phyloP scores from a whole-genome alignment of 2,888 invertebrate species.

The Diadegma fenestrale region DNA sequence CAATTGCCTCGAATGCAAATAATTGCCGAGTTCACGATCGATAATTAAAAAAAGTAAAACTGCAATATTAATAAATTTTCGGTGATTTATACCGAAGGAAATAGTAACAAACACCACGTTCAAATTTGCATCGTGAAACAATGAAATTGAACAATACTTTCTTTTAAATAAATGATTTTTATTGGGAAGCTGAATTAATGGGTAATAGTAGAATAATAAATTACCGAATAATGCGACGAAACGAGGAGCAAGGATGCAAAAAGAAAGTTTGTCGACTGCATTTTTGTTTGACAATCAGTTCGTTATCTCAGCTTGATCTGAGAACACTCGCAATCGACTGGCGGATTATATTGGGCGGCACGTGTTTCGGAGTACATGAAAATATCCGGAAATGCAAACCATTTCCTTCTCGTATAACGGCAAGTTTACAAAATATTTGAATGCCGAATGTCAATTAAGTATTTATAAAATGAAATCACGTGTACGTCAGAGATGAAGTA shows the following conservation, averaged over 20 bases:
- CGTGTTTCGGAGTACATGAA: neutral
- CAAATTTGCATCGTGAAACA: neutral
- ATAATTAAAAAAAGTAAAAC: neutral
- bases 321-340: constrained; percentile 41
- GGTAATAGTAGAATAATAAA: constrained; percentile 9
- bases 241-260: neutral
- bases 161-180: neutral
- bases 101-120: neutral
- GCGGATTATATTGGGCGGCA: neutral
- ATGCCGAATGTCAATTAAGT: constrained; percentile 35
- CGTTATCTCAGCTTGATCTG: constrained; percentile 3
- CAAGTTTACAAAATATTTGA: constrained; percentile 31
- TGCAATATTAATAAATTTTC: neutral
- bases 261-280: constrained; percentile 35
- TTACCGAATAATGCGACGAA: constrained; percentile 35
- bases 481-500: constrained; percentile 17
- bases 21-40: neutral
- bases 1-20: neutral
- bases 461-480: constrained; percentile 10
- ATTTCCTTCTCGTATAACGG: constrained; percentile 27
- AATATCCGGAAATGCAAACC: constrained; percentile 33
- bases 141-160: neutral
- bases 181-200: neutral
- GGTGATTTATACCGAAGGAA: neutral
- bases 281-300: neutral